A percentile compares a stretch with the other conserved stretches of the same genome.
These are phyloP conservation scores for Coreoperca whiteheadi DNA, from an alignment of 2,113 vertebrate species.

Conservation along the genomic window DNA sequence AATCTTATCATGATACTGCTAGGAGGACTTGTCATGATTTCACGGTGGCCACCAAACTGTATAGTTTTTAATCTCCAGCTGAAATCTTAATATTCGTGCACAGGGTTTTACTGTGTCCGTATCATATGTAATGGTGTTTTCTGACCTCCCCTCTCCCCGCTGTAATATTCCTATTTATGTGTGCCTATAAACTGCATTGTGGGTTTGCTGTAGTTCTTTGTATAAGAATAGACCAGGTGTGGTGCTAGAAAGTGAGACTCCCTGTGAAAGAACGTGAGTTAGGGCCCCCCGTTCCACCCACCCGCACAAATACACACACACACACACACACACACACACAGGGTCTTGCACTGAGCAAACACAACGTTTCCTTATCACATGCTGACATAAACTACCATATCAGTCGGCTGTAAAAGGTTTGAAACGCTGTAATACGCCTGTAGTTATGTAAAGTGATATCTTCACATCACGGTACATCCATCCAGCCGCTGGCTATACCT, in stretches of 20 bases:
- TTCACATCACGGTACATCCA: neutral
- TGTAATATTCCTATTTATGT: neutral
- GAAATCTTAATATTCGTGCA: neutral
- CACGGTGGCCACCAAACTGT: too few relatives aligned
- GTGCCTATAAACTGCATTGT: neutral
- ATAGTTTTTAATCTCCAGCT: neutral
- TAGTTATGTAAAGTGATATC: neutral
- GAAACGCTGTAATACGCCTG: neutral
- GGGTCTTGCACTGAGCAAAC: neutral
- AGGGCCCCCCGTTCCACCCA: neutral
- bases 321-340: neutral
- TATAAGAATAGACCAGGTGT: conserved; percentile 21
- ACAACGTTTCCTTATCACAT: neutral
- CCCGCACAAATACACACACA: conserved; percentile 1
- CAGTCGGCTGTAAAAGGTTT: neutral
- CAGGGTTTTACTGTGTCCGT: neutral
- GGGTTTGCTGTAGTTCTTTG: conserved; percentile 1
- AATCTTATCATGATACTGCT: neutral
- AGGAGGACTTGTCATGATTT: neutral
- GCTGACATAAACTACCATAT: neutral
- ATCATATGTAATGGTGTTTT: neutral
- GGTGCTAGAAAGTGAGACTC: conserved; percentile 23
- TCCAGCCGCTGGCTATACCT: neutral
- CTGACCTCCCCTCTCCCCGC: neutral
- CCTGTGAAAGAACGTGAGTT: conserved; percentile 7